phyloP scores from a whole-genome alignment of 2,113 vertebrate species.

The Toxotes chatareus region DNA sequence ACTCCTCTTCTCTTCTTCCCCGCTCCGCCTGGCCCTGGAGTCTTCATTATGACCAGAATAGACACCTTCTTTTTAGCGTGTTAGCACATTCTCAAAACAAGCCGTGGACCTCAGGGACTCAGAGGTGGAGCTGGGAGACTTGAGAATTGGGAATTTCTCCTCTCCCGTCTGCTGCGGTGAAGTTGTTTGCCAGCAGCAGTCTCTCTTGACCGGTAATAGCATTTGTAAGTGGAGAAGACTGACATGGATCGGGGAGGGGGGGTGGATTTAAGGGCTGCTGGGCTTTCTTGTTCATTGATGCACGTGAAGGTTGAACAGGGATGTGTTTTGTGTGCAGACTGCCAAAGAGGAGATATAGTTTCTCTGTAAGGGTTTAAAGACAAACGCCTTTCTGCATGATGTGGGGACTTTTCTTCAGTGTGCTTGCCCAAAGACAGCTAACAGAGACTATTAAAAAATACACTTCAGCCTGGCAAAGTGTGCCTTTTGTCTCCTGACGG shows the following conservation, averaged over 20 bases:
- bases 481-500: conserved; percentile 42
- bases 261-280: conserved; percentile 52
- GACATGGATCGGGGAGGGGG: conserved; percentile 47
- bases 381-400: background rate
- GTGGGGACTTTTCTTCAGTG: conserved; percentile 3
- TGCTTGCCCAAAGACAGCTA: background rate
- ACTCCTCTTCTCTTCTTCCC: conserved; percentile 52
- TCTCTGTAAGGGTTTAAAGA: conserved; percentile 3
- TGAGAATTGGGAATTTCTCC: conserved; percentile 69
- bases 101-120: conserved; percentile 68
- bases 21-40: conserved; percentile 72
- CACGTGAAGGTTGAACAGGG: background rate
- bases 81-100: conserved; percentile 79
- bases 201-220: conserved; percentile 69
- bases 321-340: conserved; percentile 20
- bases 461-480: conserved; percentile 18
- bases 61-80: conserved; percentile 79
- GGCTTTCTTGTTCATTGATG: conserved; percentile 48
- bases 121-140: conserved; percentile 60
- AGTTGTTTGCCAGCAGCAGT: conserved; percentile 74
- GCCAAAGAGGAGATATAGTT: conserved; percentile 27
- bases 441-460: conserved; percentile 3
- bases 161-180: conserved; percentile 57
- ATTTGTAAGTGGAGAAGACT: conserved; percentile 69
- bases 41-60: conserved; percentile 84